A percentile compares a stretch with the other conserved stretches of the same genome.
Conservation (phyloP, 2,113 vertebrate species). For the Progne subis region DNA sequence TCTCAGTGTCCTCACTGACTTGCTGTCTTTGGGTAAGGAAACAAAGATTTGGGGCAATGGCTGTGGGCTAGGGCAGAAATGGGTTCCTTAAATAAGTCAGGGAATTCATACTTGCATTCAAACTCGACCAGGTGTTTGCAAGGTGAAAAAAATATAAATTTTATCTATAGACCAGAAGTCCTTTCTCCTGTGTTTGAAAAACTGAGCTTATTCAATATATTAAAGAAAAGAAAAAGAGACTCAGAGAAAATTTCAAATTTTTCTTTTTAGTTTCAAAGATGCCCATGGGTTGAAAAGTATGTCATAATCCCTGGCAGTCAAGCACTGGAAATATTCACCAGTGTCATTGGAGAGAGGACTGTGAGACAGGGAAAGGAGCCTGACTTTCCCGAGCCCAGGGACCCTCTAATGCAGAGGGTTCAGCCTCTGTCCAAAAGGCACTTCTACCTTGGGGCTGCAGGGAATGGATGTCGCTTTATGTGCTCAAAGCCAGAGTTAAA, state of each 20-base stretch:
- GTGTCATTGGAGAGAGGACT: neutral
- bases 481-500: rapidly evolving
- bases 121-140: neutral
- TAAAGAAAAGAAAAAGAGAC: neutral
- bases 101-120: neutral
- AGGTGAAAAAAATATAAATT: neutral
- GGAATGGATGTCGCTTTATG: neutral
- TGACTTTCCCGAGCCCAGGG: neutral
- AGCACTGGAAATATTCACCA: neutral
- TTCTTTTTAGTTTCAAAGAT: neutral
- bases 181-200: neutral
- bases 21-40: slow-evolving; percentile 87
- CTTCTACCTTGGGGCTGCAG: neutral
- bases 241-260: neutral
- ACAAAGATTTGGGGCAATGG: neutral
- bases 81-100: neutral
- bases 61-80: neutral
- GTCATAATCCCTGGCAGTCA: neutral
- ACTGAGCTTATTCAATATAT: neutral
- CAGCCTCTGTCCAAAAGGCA: neutral
- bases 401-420: neutral
- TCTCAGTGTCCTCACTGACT: slow-evolving; percentile 84
- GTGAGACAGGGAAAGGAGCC: neutral
- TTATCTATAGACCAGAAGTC: neutral
- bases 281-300: neutral